phyloP scores from a whole-genome alignment of 2,113 vertebrate genomes.

The Cyprichromis sp. region DNA sequence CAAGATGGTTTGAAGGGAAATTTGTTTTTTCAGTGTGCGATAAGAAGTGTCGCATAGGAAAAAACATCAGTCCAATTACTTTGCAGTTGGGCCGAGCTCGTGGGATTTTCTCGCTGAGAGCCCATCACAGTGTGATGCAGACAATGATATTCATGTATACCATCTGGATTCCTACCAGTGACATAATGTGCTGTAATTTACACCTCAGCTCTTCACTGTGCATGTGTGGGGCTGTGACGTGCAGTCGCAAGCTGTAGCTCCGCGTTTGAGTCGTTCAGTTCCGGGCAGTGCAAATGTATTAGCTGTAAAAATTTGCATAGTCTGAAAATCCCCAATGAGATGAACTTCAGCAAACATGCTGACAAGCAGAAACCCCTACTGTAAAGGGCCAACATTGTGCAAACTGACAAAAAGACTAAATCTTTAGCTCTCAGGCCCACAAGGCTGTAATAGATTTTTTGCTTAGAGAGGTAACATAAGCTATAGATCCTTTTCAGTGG shows the following conservation, averaged over 20 bases:
- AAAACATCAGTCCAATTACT: constrained; percentile 33
- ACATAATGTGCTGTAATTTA: not conserved
- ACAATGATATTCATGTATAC: not conserved
- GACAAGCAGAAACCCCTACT: constrained; percentile 55
- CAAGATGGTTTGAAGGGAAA: constrained; percentile 14
- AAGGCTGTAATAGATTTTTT: constrained; percentile 62
- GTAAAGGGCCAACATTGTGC: constrained; percentile 49
- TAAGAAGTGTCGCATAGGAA: constrained; percentile 1
- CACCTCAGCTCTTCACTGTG: not conserved
- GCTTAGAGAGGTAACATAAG: constrained; percentile 58
- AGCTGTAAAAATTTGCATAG: constrained; percentile 52
- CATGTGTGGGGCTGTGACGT: not conserved
- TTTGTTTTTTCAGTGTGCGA: constrained; percentile 3
- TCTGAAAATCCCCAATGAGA: constrained; percentile 65
- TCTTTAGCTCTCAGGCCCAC: constrained; percentile 55
- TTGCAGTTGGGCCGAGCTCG: not conserved
- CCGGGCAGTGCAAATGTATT: constrained; percentile 40
- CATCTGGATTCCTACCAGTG: constrained; percentile 41
- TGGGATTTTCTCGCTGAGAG: not conserved
- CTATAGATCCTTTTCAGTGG: constrained; percentile 52
- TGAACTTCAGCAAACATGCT: constrained; percentile 66
- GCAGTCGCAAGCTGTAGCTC: not conserved
- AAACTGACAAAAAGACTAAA: constrained; percentile 67
- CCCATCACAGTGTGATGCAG: not conserved
- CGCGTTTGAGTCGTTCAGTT: constrained; percentile 13